phyloP scores from a whole-genome alignment of 2,797 vertebrate species.

The Enteromius paludinosus region DNA sequence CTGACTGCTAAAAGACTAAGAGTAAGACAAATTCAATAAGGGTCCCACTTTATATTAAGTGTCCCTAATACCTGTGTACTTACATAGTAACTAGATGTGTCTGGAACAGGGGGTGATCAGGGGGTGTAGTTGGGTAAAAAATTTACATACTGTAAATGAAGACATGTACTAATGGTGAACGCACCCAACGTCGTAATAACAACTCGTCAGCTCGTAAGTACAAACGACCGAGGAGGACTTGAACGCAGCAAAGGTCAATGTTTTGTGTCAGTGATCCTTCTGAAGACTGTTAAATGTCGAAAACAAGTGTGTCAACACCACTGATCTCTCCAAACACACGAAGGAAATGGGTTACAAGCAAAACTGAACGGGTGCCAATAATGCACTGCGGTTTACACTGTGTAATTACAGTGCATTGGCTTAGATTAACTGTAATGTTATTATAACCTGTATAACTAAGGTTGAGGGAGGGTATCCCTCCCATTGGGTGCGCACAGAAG shows the following conservation, averaged over 20 bases:
- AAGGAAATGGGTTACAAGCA: conserved; percentile 44
- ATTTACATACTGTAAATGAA: conserved; percentile 2
- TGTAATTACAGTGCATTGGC: conserved; percentile 64
- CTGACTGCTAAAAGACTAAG: neutral
- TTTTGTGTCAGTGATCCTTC: conserved; percentile 30
- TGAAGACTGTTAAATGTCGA: conserved; percentile 51
- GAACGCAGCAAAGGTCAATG: conserved; percentile 14
- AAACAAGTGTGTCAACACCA: conserved; percentile 58
- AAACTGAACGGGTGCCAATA: conserved; percentile 61
- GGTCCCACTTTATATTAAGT: too few relatives aligned
- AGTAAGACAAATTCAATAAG: neutral
- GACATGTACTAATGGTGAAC: conserved; percentile 17
- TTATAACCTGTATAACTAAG: conserved; percentile 56
- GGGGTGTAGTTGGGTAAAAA: too few relatives aligned
- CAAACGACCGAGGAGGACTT: too few relatives aligned
- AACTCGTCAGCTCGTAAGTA: too few relatives aligned
- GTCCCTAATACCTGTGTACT: too few relatives aligned
- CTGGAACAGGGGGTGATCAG: too few relatives aligned
- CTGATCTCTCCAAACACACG: neutral
- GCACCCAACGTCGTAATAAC: too few relatives aligned
- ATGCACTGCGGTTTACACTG: conserved; percentile 57
- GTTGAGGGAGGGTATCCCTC: neutral
- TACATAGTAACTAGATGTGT: too few relatives aligned
- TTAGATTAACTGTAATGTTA: conserved; percentile 65
- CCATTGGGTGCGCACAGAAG: neutral